Conservation (phyloP, 2,113 vertebrate species). For the Solenodon paradoxus region DNA sequence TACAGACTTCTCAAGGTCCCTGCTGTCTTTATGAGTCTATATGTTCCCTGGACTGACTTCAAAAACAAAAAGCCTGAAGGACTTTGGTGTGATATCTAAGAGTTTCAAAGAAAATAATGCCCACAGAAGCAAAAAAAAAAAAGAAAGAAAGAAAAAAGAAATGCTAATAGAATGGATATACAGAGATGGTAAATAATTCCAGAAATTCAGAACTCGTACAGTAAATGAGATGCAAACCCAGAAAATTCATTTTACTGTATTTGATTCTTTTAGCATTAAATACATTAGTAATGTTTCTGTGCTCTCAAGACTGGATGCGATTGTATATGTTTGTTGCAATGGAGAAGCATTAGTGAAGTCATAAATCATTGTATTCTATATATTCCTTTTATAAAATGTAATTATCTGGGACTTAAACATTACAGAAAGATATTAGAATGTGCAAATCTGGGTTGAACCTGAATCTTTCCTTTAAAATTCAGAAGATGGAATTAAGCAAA, state of each 20-base stretch:
- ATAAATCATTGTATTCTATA: background rate
- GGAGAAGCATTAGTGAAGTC: conserved; percentile 2
- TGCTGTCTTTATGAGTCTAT: background rate
- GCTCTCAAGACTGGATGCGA: background rate
- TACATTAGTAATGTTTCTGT: conserved; percentile 21
- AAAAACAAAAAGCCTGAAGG: conserved; percentile 15
- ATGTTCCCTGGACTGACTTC: background rate
- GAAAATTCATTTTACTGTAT: background rate
- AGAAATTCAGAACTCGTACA: background rate
- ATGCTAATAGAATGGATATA: background rate
- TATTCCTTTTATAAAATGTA: background rate
- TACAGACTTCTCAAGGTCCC: background rate
- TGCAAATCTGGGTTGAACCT: background rate
- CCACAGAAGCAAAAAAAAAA: background rate
- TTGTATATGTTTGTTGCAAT: background rate
- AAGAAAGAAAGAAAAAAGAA: too few relatives aligned
- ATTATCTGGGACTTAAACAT: background rate
- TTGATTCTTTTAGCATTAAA: background rate
- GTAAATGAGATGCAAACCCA: background rate
- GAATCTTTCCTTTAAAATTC: conserved; percentile 24
- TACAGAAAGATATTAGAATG: background rate
- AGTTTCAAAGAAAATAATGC: conserved; percentile 19
- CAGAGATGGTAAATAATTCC: background rate
- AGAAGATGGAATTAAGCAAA: conserved; percentile 32
- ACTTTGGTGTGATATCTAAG: background rate